A percentile compares a stretch with the other conserved stretches of the same genome.
Evolutionary conservation across 2,113 vertebrate genomes (phyloP).

Genomic region (Bolborhynchus lineola): DNA sequence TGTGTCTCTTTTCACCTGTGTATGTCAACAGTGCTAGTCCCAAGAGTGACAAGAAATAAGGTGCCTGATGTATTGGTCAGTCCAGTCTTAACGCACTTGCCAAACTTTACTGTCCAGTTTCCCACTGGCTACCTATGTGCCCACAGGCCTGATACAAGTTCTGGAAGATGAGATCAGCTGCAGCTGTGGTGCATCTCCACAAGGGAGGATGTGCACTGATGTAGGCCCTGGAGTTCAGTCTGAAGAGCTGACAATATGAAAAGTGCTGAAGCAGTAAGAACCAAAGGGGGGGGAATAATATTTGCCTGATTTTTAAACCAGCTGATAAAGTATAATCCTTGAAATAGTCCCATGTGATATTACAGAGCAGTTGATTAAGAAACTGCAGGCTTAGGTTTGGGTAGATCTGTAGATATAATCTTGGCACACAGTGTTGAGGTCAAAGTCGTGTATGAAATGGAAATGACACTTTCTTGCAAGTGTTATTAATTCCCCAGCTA

Average conservation of each 20-base stretch:
- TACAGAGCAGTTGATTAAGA: background rate
- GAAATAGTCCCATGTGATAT: background rate
- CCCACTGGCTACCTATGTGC: background rate
- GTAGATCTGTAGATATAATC: background rate
- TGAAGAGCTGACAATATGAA: background rate
- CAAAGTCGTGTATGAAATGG: background rate
- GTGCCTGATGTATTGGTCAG: background rate
- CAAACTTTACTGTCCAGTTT: background rate
- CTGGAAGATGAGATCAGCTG: background rate
- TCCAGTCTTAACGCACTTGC: background rate
- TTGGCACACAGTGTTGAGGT: accelerated
- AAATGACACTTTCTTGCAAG: background rate
- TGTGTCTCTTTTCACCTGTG: background rate
- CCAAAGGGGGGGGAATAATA: background rate
- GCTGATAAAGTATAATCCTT: background rate
- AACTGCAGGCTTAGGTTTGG: background rate
- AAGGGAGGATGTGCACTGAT: background rate
- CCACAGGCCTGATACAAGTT: background rate
- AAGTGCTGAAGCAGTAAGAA: background rate
- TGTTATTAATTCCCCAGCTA: background rate
- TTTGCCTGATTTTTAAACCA: background rate
- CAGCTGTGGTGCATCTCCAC: background rate
- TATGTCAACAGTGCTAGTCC: background rate
- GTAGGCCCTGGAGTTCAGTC: background rate
- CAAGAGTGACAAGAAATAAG: background rate